Conservation (phyloP, 1,140 invertebrate genomes). For the Sminthurides bifidus region DNA sequence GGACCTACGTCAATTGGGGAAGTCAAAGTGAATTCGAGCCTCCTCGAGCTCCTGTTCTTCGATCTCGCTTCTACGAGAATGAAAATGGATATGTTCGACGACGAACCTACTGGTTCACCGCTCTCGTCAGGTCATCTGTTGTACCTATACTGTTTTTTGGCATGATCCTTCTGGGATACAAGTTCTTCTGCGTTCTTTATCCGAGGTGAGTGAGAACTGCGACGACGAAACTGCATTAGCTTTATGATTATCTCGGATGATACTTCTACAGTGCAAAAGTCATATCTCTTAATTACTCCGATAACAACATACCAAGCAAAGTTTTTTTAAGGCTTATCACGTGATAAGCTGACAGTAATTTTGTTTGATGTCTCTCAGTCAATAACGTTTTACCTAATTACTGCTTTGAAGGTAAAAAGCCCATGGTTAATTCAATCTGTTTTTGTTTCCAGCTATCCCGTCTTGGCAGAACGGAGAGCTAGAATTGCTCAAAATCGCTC, state of each 20-base stretch:
- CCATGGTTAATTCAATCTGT: background rate
- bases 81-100: background rate
- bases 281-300: background rate
- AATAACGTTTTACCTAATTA: background rate
- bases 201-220: background rate
- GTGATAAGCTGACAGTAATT: background rate
- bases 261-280: background rate
- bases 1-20: conserved; percentile 8
- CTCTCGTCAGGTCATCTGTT: background rate
- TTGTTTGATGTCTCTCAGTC: background rate
- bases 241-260: background rate
- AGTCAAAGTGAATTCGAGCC: conserved; percentile 1
- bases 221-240: background rate
- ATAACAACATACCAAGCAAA: background rate
- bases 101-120: conserved; percentile 4
- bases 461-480: conserved; percentile 1
- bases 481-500: background rate
- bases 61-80: background rate
- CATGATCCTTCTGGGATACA: conserved; percentile 5
- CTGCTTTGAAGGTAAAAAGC: background rate
- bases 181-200: conserved; percentile 6
- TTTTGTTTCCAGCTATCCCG: conserved; percentile 1
- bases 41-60: background rate
- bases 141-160: conserved; percentile 4
- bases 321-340: background rate